phyloP scores from a whole-genome alignment of 2,797 vertebrate species.

The Melanotaenia trifasciata region DNA sequence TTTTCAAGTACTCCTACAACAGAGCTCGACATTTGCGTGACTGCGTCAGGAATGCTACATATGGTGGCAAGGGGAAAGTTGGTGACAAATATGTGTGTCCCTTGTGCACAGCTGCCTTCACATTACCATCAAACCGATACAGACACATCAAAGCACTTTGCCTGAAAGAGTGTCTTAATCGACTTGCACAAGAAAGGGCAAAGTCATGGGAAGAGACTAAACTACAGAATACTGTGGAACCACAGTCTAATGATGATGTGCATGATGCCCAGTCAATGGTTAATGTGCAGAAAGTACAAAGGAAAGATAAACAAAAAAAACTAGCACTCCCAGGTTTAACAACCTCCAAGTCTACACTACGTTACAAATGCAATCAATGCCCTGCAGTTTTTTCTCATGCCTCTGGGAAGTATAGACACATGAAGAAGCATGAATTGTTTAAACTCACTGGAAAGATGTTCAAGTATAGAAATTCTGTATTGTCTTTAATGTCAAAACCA shows the following conservation, averaged over 20 bases:
- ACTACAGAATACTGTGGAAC: slow-evolving; percentile 15
- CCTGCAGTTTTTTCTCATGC: slow-evolving; percentile 74
- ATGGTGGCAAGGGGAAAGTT: slow-evolving; percentile 61
- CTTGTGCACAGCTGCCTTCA: slow-evolving; percentile 76
- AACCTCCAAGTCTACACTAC: background rate
- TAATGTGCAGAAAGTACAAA: slow-evolving; percentile 16
- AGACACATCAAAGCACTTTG: slow-evolving; percentile 80
- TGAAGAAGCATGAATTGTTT: slow-evolving; percentile 79
- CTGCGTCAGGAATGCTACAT: slow-evolving; percentile 70
- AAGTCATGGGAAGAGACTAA: background rate
- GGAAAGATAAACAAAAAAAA: slow-evolving; percentile 33
- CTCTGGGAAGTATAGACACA: slow-evolving; percentile 82
- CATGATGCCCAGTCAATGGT: slow-evolving; percentile 3
- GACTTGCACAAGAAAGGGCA: slow-evolving; percentile 42
- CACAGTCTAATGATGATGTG: slow-evolving; percentile 11
- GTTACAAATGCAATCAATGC: slow-evolving; percentile 78
- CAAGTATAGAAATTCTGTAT: slow-evolving; percentile 59
- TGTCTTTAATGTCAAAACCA: slow-evolving; percentile 23
- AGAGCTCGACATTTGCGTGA: slow-evolving; percentile 80
- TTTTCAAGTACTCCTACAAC: slow-evolving; percentile 82
- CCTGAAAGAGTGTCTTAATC: slow-evolving; percentile 64
- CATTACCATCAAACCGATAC: slow-evolving; percentile 66
- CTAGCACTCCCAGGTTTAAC: background rate
- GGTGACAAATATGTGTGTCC: slow-evolving; percentile 77
- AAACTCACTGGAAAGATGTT: slow-evolving; percentile 71